Base-by-base conservation (phyloP, 2,888 invertebrate species). In the Drosophila robusta region DNA sequence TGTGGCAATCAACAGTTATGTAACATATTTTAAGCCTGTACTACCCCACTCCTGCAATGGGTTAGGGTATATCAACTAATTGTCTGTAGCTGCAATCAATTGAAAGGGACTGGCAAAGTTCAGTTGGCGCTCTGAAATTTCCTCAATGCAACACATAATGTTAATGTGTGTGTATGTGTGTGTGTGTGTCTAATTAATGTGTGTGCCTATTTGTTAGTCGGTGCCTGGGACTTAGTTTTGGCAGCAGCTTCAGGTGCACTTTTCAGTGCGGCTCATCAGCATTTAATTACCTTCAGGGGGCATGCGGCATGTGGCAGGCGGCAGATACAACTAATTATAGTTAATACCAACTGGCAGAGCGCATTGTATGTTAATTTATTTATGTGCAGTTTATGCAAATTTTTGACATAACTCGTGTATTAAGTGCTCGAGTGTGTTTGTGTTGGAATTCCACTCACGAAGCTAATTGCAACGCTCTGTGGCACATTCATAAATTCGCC, bases 301-400 rank as follows among this genome's bases (percentile, higher is more conserved):
- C 39, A 22, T 4, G 34, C 9, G 36, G 36, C 45, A 9, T 5
- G 14, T 7, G 36, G 32, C 32, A 61, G 26, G 44, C 34, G 18
- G 50, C 32, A 9, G 70, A 60, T 64, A 66, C 32, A 62, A 50
- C 64, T 87, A 82, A 83, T 82, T 87, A 87, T 62, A 70, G 66
- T 69, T 65, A 71, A 81, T 75, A 56, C 57, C 45, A 54, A 51
- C 50, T 69, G 69, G 39, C 50, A 34, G 67, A 36, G 38, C 72
- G 60, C 80, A 83, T 88, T 83, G 82, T 83, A 82, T 83, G 82
- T 65, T 78, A 87, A 83, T 80, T 60, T 66, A 70, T 66, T 75
- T 63, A 75, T 75, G 75, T 54, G 56, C 44, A 69, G 52, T 76
- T 83, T 86, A 87, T 88, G 82, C 66, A 71, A 87, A 83, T 29